These are phyloP conservation scores for Drosophila nannoptera DNA, from an alignment of 1,140 invertebrate genomes.

Conservation along the genomic window DNA sequence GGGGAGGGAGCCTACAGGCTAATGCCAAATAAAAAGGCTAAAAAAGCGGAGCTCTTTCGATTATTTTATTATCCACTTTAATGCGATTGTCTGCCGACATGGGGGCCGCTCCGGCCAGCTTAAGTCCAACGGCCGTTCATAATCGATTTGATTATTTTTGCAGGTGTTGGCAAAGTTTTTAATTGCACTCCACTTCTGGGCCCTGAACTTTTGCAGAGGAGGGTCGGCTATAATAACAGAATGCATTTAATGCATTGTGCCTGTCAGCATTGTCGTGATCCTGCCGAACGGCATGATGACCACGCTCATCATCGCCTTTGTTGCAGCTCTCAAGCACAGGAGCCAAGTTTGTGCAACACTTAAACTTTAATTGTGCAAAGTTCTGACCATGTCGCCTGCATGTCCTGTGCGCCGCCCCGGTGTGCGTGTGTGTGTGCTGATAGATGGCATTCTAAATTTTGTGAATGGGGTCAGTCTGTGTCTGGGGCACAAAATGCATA, in stretches of 20 bases:
- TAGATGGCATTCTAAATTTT: constrained; percentile 70
- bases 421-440: constrained; percentile 49
- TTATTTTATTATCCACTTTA: constrained; percentile 49
- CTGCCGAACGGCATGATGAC: constrained; percentile 1
- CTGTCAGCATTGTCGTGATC: constrained; percentile 20
- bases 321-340: constrained; percentile 40
- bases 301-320: constrained; percentile 8
- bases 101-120: background rate
- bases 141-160: constrained; percentile 71
- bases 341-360: constrained; percentile 72
- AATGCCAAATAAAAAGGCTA: constrained; percentile 22
- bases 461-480: constrained; percentile 67
- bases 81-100: constrained; percentile 22
- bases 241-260: constrained; percentile 63
- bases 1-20: constrained; percentile 10
- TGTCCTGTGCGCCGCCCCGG: constrained; percentile 50
- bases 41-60: constrained; percentile 13
- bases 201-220: constrained; percentile 47
- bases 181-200: constrained; percentile 66
- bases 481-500: constrained; percentile 66
- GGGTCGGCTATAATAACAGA: constrained; percentile 69
- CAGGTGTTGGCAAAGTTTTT: constrained; percentile 62
- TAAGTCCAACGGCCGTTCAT: constrained; percentile 38
- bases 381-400: constrained; percentile 70
- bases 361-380: constrained; percentile 77